Conservation (phyloP, 2,888 invertebrate genomes). For the Dioctria linearis region DNA sequence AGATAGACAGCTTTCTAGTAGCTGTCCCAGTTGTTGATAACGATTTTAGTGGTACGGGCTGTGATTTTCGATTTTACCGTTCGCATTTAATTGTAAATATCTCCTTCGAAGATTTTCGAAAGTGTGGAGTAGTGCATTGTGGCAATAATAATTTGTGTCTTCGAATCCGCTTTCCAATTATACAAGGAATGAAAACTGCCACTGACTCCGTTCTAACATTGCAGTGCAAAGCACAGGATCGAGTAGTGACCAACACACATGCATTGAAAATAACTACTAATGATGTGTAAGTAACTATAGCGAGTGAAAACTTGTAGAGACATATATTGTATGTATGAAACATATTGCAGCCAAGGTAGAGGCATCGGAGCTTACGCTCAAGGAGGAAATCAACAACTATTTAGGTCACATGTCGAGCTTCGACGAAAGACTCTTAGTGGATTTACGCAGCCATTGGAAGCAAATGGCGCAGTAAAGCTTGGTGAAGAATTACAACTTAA, state of each 20-base stretch:
- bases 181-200: conserved; percentile 73
- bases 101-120: conserved; percentile 71
- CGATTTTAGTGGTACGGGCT: conserved; percentile 65
- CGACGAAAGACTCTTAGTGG: conserved; percentile 72
- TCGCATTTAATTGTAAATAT: conserved; percentile 70
- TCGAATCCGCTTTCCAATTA: conserved; percentile 73
- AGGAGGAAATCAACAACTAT: conserved; percentile 73
- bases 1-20: conserved; percentile 68
- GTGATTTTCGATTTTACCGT: conserved; percentile 65
- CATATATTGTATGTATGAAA: no score
- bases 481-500: conserved; percentile 75
- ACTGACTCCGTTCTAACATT: conserved; percentile 73
- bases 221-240: conserved; percentile 74
- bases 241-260: conserved; percentile 72
- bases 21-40: conserved; percentile 68
- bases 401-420: conserved; percentile 73
- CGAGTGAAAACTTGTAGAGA: no score
- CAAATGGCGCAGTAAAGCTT: conserved; percentile 73
- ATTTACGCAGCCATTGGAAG: conserved; percentile 72
- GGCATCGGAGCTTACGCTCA: conserved; percentile 71
- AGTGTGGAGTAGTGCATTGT: conserved; percentile 73
- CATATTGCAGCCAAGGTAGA: conserved; percentile 64
- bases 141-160: conserved; percentile 72
- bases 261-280: conserved; percentile 70
- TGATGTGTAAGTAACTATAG: conserved; percentile 67